Conservation (phyloP, 1,140 invertebrate species). For the Camponotus pennsylvanicus region DNA sequence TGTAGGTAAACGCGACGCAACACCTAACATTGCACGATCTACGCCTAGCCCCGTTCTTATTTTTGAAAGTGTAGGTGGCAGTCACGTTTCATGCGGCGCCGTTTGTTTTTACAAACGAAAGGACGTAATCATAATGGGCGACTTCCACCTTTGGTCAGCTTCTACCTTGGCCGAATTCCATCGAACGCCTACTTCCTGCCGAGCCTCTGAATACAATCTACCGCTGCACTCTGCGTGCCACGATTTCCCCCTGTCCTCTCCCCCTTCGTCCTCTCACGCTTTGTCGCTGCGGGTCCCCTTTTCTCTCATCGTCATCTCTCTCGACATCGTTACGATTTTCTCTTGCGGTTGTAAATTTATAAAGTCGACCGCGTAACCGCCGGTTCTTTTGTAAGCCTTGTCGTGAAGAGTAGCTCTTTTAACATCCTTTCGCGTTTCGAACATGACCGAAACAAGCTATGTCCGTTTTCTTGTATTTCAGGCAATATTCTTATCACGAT, state of each 20-base stretch:
- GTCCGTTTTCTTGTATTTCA: slow-evolving; percentile 44
- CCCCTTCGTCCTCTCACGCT: slow-evolving; percentile 50
- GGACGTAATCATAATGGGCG: slow-evolving; percentile 79
- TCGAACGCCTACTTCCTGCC: slow-evolving; percentile 85
- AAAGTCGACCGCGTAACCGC: slow-evolving; percentile 57
- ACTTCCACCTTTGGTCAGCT: slow-evolving; percentile 83
- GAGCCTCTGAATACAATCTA: slow-evolving; percentile 83
- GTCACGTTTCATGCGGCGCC: slow-evolving; percentile 66
- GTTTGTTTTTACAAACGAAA: slow-evolving; percentile 81
- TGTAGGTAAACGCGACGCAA: slow-evolving; percentile 11
- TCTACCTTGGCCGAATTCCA: slow-evolving; percentile 85
- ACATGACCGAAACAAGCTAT: slow-evolving; percentile 39
- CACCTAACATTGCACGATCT: background rate
- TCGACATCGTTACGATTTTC: slow-evolving; percentile 61
- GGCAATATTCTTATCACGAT: slow-evolving; percentile 31
- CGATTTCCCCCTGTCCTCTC: slow-evolving; percentile 60
- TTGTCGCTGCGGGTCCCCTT: slow-evolving; percentile 26
- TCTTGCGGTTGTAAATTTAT: slow-evolving; percentile 62
- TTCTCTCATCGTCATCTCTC: slow-evolving; percentile 30
- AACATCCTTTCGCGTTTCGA: slow-evolving; percentile 51
- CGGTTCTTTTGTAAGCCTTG: slow-evolving; percentile 52
- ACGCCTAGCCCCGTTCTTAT: slow-evolving; percentile 30
- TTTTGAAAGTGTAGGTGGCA: slow-evolving; percentile 33
- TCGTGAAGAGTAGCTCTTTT: slow-evolving; percentile 54
- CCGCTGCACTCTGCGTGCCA: slow-evolving; percentile 73